phyloP scores from a whole-genome alignment of 2,888 invertebrate genomes.

The Platynereis dumerilii region DNA sequence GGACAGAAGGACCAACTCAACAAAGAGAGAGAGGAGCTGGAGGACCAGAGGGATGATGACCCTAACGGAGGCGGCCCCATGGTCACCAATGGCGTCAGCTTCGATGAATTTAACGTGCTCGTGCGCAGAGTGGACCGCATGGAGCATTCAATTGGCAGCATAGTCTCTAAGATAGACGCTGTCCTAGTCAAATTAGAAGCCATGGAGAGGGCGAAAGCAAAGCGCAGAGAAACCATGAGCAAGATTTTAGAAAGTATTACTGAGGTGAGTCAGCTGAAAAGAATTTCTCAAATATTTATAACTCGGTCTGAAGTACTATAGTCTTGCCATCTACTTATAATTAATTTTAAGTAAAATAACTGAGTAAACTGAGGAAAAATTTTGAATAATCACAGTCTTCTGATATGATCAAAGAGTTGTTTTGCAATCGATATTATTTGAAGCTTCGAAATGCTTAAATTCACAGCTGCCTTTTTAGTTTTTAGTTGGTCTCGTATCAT shows the following conservation, averaged over 20 bases:
- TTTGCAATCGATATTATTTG: too few relatives aligned
- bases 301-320: background rate
- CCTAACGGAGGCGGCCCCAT: slow-evolving; percentile 46
- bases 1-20: slow-evolving; percentile 63
- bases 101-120: slow-evolving; percentile 65
- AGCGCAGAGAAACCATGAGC: slow-evolving; percentile 65
- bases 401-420: too few relatives aligned
- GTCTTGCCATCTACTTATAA: too few relatives aligned
- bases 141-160: slow-evolving; percentile 67
- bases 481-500: too few relatives aligned
- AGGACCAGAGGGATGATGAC: slow-evolving; percentile 59
- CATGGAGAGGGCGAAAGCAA: slow-evolving; percentile 66
- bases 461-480: too few relatives aligned
- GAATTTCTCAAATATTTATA: background rate
- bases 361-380: too few relatives aligned
- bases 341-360: too few relatives aligned
- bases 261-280: slow-evolving; percentile 52
- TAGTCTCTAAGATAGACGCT: slow-evolving; percentile 66
- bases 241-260: slow-evolving; percentile 64
- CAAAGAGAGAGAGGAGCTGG: slow-evolving; percentile 57
- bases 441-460: too few relatives aligned
- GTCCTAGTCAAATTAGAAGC: slow-evolving; percentile 66
- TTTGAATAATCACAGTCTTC: too few relatives aligned
- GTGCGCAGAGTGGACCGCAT: slow-evolving; percentile 67
- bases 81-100: slow-evolving; percentile 49